Evolutionary conservation across 92 coral and sea anemone genomes (phyloP).

Genomic region (Porites rus): DNA sequence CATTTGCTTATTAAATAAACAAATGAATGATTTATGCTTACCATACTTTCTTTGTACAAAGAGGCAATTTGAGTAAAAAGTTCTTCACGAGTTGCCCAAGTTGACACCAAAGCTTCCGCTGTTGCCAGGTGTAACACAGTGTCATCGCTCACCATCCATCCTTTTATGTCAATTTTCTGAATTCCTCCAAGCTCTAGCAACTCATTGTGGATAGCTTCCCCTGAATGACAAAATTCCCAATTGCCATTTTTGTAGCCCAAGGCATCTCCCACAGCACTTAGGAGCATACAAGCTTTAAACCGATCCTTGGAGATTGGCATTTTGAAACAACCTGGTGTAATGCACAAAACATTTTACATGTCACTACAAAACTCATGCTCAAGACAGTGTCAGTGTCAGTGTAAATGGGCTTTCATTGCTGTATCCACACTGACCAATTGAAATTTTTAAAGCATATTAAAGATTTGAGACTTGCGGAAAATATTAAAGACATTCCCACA

Average conservation of each 20-base stretch:
- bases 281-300: constrained; percentile 81
- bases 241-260: constrained; percentile 88
- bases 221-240: constrained; percentile 92
- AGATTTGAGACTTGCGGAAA: no score
- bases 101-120: constrained; percentile 87
- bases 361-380: no score
- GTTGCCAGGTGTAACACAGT: constrained; percentile 92
- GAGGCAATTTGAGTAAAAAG: constrained; percentile 75
- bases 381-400: no score
- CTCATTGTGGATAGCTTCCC: constrained; percentile 74
- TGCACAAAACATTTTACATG: not conserved
- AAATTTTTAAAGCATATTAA: no score
- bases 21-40: constrained; percentile 24
- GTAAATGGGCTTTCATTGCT: no score
- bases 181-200: constrained; percentile 82
- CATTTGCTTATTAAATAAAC: no score
- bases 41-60: constrained; percentile 79
- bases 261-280: constrained; percentile 98
- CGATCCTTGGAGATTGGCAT: constrained; percentile 52
- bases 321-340: not conserved
- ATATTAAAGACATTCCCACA: no score
- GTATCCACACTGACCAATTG: no score
- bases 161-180: constrained; percentile 68
- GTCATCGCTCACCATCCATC: constrained; percentile 94
- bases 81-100: constrained; percentile 83